A percentile compares a stretch with the other conserved stretches of the same genome.
Conservation (phyloP, 2,113 vertebrate genomes). For the Entomyzon cyanotis region DNA sequence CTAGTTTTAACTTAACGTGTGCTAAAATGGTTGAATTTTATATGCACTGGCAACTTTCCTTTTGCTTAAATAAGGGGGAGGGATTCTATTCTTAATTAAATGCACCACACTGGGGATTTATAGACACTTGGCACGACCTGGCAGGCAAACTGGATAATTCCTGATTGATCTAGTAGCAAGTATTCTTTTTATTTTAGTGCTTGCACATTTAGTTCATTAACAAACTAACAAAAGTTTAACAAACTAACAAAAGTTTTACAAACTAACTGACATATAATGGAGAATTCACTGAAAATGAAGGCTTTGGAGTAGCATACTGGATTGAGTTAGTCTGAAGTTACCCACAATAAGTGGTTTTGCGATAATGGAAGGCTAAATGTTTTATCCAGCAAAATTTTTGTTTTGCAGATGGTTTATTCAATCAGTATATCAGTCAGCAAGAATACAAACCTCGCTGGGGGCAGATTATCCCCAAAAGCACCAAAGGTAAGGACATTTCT, state of each 20-base stretch:
- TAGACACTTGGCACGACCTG: conserved; percentile 33
- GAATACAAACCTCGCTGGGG: conserved; percentile 99
- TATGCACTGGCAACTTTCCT: conserved; percentile 12
- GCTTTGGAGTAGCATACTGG: neutral
- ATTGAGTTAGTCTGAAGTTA: neutral
- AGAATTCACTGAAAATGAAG: neutral
- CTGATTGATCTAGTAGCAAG: conserved; percentile 14
- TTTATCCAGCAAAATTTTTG: neutral
- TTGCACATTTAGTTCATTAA: conserved; percentile 1
- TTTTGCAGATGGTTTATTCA: conserved; percentile 92
- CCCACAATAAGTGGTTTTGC: neutral
- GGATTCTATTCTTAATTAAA: conserved; percentile 46
- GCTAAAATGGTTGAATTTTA: conserved; percentile 19
- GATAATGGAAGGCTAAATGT: neutral
- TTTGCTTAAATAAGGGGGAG: conserved; percentile 39
- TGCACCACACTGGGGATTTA: neutral
- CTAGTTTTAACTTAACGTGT: neutral
- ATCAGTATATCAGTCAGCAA: conserved; percentile 99
- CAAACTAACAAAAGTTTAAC: conserved; percentile 21
- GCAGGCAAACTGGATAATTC: neutral
- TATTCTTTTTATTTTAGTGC: conserved; percentile 41
- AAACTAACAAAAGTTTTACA: conserved; percentile 18
- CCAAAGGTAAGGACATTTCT: conserved; percentile 84
- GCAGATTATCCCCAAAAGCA: conserved; percentile 97
- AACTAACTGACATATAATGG: neutral